A percentile compares a stretch with the other conserved stretches of the same genome.
These are phyloP conservation scores for Philopotamus ludificatus DNA, from an alignment of 1,140 invertebrate species.

Conservation along the genomic window DNA sequence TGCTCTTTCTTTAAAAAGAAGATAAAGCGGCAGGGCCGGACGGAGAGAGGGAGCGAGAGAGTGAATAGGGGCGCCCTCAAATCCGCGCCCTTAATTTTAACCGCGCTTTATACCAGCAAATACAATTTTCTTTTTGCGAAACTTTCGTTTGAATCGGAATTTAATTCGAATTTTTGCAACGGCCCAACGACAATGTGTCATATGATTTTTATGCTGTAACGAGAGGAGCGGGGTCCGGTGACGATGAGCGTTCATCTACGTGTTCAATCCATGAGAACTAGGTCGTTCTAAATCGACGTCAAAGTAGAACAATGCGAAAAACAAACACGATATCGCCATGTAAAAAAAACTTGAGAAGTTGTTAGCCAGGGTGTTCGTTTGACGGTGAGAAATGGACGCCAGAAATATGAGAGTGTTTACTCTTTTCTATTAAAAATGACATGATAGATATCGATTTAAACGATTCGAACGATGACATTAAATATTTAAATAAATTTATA, in stretches of 20 bases:
- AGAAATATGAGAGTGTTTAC: not conserved
- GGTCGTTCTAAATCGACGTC: not conserved
- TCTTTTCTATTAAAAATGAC: not conserved
- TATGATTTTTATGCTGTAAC: not conserved
- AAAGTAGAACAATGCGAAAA: not conserved
- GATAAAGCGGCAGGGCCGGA: slow-evolving; percentile 26
- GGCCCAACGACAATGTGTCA: not conserved
- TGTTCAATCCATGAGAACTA: not conserved
- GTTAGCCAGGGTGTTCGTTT: not conserved
- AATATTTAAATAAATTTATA: not conserved
- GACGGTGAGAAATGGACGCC: not conserved
- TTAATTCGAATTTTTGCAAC: not conserved
- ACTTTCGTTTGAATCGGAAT: not conserved
- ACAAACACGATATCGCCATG: not conserved
- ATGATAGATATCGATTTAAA: not conserved
- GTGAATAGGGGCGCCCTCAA: slow-evolving; percentile 12
- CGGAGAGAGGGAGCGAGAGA: slow-evolving; percentile 20
- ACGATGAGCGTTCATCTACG: not conserved
- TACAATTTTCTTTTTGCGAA: not conserved
- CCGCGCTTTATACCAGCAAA: slow-evolving; percentile 11
- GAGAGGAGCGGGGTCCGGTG: not conserved
- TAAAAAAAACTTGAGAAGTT: not conserved
- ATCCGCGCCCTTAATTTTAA: slow-evolving; percentile 32
- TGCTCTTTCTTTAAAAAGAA: slow-evolving; percentile 32
- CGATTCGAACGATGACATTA: not conserved